Percentiles rank a stretch among this genome's conserved stretches.
Conservation (phyloP, 2,888 invertebrate species). For the Acronicta aceris region DNA sequence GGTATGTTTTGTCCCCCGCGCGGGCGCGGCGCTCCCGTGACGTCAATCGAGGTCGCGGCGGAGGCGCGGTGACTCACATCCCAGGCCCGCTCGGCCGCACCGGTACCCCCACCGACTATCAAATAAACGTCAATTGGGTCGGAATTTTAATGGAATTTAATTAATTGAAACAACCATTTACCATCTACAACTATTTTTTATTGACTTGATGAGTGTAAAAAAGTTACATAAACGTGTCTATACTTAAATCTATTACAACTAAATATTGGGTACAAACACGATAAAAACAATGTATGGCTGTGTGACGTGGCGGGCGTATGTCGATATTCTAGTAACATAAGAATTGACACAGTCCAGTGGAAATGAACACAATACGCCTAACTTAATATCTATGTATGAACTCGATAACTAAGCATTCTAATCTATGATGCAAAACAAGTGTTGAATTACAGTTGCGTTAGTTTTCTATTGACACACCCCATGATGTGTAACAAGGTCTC, state of each 20-base stretch:
- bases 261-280: slow-evolving; percentile 66
- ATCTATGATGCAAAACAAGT: slow-evolving; percentile 80
- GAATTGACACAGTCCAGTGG: slow-evolving; percentile 91
- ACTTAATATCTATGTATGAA: slow-evolving; percentile 64
- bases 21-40: slow-evolving; percentile 58
- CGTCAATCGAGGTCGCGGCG: slow-evolving; percentile 60
- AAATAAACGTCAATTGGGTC: slow-evolving; percentile 79
- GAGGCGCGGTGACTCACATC: slow-evolving; percentile 71
- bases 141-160: slow-evolving; percentile 86
- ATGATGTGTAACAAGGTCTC: slow-evolving; percentile 84
- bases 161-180: slow-evolving; percentile 85
- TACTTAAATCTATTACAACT: slow-evolving; percentile 65
- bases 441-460: slow-evolving; percentile 68
- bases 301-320: slow-evolving; percentile 88
- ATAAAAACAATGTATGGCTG: slow-evolving; percentile 75
- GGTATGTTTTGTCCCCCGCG: slow-evolving; percentile 70
- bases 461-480: slow-evolving; percentile 71
- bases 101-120: slow-evolving; percentile 70
- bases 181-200: slow-evolving; percentile 86
- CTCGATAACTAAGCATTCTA: slow-evolving; percentile 75
- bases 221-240: slow-evolving; percentile 81
- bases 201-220: slow-evolving; percentile 80
- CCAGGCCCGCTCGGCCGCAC: slow-evolving; percentile 56
- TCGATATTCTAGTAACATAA: slow-evolving; percentile 91
- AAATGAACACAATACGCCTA: slow-evolving; percentile 82